Conservation (phyloP, 2,888 invertebrate genomes). For the Pilophorus perplexus region DNA sequence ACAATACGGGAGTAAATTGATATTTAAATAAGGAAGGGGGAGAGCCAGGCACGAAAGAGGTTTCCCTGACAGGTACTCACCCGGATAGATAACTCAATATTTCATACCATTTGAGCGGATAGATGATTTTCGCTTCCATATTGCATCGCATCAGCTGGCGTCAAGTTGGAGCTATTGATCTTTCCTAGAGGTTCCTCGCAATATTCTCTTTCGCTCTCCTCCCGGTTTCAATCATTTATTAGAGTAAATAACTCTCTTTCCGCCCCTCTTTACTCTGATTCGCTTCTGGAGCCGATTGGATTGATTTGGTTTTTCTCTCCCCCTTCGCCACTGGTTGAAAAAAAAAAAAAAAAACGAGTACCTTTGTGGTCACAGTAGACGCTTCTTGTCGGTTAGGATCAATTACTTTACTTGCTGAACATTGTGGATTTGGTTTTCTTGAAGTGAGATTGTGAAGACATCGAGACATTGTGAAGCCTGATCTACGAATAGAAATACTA, state of each 20-base stretch:
- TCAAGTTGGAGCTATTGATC: constrained; percentile 34
- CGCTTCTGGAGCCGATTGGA: too few relatives aligned
- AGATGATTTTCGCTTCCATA: constrained; percentile 33
- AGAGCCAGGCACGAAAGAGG: not conserved
- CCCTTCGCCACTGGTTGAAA: too few relatives aligned
- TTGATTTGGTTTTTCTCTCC: too few relatives aligned
- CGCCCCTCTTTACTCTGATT: too few relatives aligned
- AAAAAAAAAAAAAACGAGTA: too few relatives aligned
- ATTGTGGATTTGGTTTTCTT: too few relatives aligned
- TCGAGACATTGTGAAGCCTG: too few relatives aligned
- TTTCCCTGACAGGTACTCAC: constrained; percentile 16
- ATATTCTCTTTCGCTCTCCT: not conserved
- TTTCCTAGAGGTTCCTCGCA: not conserved
- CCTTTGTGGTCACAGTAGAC: too few relatives aligned
- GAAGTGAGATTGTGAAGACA: too few relatives aligned
- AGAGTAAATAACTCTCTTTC: constrained; percentile 40
- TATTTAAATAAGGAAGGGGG: constrained; percentile 21
- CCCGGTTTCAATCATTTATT: constrained; percentile 39
- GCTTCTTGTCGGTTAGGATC: too few relatives aligned
- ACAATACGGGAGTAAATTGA: constrained; percentile 27
- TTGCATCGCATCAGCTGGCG: constrained; percentile 29
- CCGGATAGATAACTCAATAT: constrained; percentile 40
- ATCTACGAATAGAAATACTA: too few relatives aligned
- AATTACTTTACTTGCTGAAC: too few relatives aligned
- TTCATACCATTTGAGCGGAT: constrained; percentile 25